These are phyloP conservation scores for Martes martes DNA, from an alignment of 2,113 vertebrate genomes.

Conservation along the genomic window DNA sequence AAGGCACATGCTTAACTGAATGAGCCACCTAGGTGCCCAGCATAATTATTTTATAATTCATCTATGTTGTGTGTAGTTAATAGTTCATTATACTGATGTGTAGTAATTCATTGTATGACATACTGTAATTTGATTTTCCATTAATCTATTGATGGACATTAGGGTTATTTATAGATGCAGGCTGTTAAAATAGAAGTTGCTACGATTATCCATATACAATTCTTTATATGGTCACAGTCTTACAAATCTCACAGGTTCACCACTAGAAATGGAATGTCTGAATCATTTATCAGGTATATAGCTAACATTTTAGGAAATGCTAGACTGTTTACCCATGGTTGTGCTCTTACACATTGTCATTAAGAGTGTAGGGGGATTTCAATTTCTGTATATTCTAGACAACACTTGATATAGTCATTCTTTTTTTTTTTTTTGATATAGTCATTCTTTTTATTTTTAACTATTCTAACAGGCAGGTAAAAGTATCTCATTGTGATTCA, in stretches of 20 bases:
- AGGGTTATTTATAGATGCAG: not conserved
- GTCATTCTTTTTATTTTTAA: not conserved
- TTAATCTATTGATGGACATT: not conserved
- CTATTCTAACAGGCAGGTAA: not conserved
- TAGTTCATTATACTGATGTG: not conserved
- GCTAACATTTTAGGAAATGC: not conserved
- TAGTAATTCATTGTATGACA: not conserved
- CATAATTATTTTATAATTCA: not conserved
- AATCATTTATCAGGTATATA: not conserved
- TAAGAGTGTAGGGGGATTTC: not conserved
- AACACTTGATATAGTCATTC: not conserved
- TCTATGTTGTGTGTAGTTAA: not conserved
- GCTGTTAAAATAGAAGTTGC: not conserved
- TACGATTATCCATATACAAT: not conserved
- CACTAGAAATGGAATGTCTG: not conserved
- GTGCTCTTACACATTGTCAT: not conserved
- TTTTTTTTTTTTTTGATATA: not conserved
- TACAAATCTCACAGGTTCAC: not conserved
- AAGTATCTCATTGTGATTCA: not conserved
- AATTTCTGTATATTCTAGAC: not conserved
- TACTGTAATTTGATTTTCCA: not conserved
- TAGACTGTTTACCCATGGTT: not conserved
- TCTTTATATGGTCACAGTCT: not conserved
- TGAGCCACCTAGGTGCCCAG: not conserved
- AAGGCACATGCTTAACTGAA: not conserved